Conservation (phyloP, 2,113 vertebrate genomes). For the Oriolus oriolus region DNA sequence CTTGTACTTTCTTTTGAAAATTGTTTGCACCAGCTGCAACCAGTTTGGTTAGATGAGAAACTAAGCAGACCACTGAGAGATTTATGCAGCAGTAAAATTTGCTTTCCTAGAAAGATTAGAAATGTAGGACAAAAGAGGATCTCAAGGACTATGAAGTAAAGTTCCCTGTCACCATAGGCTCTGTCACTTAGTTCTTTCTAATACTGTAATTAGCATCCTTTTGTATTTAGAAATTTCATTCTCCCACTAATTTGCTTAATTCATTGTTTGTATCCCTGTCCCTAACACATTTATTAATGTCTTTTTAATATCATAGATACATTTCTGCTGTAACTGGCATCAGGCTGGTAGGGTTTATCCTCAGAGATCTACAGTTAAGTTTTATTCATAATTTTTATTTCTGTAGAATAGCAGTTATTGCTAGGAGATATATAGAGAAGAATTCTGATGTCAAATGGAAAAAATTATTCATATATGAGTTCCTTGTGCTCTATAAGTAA, state of each 20-base stretch:
- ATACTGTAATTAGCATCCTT: not conserved
- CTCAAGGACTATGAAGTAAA: not conserved
- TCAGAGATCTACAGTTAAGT: constrained; percentile 33
- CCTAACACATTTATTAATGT: constrained; percentile 21
- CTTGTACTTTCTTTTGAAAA: not conserved
- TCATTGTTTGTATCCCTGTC: constrained; percentile 15
- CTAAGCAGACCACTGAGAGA: not conserved
- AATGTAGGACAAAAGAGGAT: not conserved
- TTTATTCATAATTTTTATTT: constrained; percentile 35
- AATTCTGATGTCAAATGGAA: constrained; percentile 15
- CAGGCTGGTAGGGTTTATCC: constrained; percentile 27
- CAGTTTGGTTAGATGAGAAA: not conserved
- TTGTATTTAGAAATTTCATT: constrained; percentile 16
- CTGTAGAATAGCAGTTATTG: not conserved
- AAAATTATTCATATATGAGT: not conserved
- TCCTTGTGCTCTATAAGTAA: not conserved
- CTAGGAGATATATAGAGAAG: constrained; percentile 1
- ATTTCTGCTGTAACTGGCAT: constrained; percentile 47
- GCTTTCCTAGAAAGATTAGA: not conserved
- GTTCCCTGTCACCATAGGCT: not conserved
- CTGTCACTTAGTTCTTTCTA: not conserved
- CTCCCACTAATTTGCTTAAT: constrained; percentile 29
- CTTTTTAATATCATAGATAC: constrained; percentile 16
- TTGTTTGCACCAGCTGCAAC: not conserved
- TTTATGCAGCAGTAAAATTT: not conserved